Evolutionary conservation across 1,140 invertebrate species (phyloP).

Genomic region (Drosophila punjabiensis): DNA sequence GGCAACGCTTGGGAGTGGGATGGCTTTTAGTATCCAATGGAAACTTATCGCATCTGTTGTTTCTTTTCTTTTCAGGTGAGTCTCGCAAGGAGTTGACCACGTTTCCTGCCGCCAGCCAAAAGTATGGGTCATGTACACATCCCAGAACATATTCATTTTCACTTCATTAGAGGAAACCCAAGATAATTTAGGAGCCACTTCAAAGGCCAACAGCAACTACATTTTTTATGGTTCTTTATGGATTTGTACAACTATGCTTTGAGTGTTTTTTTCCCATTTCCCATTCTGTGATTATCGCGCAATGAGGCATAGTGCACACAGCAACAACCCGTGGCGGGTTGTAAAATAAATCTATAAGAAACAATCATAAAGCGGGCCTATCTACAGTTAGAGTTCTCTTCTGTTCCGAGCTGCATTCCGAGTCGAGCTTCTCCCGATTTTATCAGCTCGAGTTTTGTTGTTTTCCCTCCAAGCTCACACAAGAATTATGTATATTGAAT

Average conservation of each 20-base stretch:
- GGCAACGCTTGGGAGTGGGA: not conserved
- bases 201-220: slow-evolving; percentile 27
- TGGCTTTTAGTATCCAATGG: not conserved
- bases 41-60: not conserved
- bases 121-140: slow-evolving; percentile 25
- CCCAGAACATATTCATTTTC: slow-evolving; percentile 50
- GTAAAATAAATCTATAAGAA: slow-evolving; percentile 62
- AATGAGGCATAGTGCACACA: slow-evolving; percentile 28
- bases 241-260: slow-evolving; percentile 4
- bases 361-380: slow-evolving; percentile 33
- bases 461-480: slow-evolving; percentile 27
- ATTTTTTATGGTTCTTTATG: slow-evolving; percentile 22
- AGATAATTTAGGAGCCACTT: slow-evolving; percentile 35
- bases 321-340: slow-evolving; percentile 19
- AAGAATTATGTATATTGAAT: slow-evolving; percentile 66
- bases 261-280: slow-evolving; percentile 16
- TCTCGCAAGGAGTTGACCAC: not conserved
- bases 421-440: slow-evolving; percentile 44
- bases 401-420: slow-evolving; percentile 11
- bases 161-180: slow-evolving; percentile 41
- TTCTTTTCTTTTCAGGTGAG: slow-evolving; percentile 56
- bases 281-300: slow-evolving; percentile 46
- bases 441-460: slow-evolving; percentile 46
- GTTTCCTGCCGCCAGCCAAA: slow-evolving; percentile 1
- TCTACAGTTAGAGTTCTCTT: slow-evolving; percentile 21